These are phyloP conservation scores for Excalfactoria chinensis DNA, from an alignment of 2,113 vertebrate genomes.

Conservation along the genomic window DNA sequence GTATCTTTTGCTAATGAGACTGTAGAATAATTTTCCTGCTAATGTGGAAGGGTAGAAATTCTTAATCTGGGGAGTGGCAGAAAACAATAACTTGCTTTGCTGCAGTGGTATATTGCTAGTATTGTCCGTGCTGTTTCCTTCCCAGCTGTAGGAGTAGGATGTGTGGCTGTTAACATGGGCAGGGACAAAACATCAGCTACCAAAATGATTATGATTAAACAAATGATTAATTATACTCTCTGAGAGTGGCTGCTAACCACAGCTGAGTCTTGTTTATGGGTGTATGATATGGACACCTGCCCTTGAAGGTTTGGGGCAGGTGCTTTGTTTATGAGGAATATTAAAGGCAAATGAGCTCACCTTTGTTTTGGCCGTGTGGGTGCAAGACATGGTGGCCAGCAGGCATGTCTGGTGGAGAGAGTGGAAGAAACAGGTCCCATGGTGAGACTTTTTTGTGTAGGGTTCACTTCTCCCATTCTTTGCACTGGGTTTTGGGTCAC, in stretches of 20 bases:
- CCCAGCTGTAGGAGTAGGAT: neutral
- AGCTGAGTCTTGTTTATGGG: neutral
- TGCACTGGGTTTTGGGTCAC: rapidly evolving
- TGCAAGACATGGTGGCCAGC: rapidly evolving
- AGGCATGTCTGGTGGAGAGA: neutral
- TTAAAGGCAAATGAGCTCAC: neutral
- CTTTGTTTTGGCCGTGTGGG: rapidly evolving
- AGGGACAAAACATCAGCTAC: neutral
- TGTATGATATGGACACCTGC: neutral
- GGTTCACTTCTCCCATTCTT: neutral
- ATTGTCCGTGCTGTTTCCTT: neutral
- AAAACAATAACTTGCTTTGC: neutral
- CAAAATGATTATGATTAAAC: conserved; percentile 2
- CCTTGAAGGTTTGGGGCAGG: neutral
- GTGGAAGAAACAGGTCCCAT: neutral
- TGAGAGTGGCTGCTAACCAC: neutral
- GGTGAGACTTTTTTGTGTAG: neutral
- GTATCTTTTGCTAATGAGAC: neutral
- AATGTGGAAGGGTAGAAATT: neutral
- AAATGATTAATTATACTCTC: conserved; percentile 4
- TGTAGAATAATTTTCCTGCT: neutral
- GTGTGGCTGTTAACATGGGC: neutral
- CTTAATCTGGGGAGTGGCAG: neutral
- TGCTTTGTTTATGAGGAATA: neutral
- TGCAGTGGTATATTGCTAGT: neutral